phyloP scores from a whole-genome alignment of 2,888 invertebrate genomes.

The Ormyrus pomaceus region DNA sequence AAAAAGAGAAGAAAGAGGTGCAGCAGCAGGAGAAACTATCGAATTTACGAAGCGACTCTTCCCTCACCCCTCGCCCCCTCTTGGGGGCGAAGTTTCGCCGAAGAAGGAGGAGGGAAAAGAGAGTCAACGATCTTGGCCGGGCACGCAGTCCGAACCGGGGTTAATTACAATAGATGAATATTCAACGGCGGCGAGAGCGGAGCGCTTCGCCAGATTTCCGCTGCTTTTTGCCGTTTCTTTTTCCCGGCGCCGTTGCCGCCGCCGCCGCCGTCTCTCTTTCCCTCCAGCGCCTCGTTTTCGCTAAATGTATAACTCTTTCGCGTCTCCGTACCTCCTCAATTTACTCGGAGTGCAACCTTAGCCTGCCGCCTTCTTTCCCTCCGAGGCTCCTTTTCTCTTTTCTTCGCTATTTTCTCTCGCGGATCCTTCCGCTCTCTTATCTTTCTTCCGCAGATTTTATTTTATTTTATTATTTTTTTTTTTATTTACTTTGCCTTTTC shows the following conservation, averaged over 20 bases:
- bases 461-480: too few species aligned
- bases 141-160: conserved; percentile 61
- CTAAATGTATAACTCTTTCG: conserved; percentile 34
- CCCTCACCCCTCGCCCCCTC: not conserved
- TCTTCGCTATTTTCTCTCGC: too few species aligned
- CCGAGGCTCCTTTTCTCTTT: not conserved
- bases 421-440: too few species aligned
- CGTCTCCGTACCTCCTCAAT: conserved; percentile 12
- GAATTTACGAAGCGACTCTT: conserved; percentile 21
- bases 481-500: too few species aligned
- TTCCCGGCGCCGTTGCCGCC: not conserved
- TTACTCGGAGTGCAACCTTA: not conserved
- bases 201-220: conserved; percentile 22
- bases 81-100: conserved; percentile 1
- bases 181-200: conserved; percentile 62
- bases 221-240: conserved; percentile 41
- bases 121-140: conserved; percentile 50
- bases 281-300: not conserved
- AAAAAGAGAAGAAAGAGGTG: conserved; percentile 46
- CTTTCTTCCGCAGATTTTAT: too few species aligned
- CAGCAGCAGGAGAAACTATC: conserved; percentile 50
- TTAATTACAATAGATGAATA: conserved; percentile 75
- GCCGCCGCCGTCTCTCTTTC: not conserved
- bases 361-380: not conserved
- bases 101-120: conserved; percentile 31